These are phyloP conservation scores for Eupithecia dodoneata DNA, from an alignment of 2,888 invertebrate genomes.

Conservation along the genomic window DNA sequence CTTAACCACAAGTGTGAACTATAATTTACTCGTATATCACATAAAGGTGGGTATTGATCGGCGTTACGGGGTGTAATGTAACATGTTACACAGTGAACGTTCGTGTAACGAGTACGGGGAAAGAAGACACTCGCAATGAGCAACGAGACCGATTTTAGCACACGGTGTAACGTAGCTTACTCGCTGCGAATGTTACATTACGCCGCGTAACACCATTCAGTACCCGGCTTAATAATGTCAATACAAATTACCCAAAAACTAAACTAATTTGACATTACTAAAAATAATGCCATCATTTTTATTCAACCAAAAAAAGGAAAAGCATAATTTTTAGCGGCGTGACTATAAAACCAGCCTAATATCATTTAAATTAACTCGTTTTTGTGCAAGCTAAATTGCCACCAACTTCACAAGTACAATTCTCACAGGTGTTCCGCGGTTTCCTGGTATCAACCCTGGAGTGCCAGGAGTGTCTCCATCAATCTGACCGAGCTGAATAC, in stretches of 20 bases:
- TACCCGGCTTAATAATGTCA: neutral
- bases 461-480: conserved; percentile 94
- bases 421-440: conserved; percentile 92
- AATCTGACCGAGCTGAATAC: conserved; percentile 94
- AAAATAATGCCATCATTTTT: neutral
- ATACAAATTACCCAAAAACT: neutral
- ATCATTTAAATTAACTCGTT: neutral
- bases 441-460: conserved; percentile 94
- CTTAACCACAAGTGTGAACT: neutral
- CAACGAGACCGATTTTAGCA: too few relatives aligned
- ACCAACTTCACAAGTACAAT: neutral
- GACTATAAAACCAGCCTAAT: too few relatives aligned
- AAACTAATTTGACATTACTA: neutral
- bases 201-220: too few relatives aligned
- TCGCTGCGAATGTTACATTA: too few relatives aligned
- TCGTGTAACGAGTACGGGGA: too few relatives aligned
- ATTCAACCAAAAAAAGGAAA: neutral
- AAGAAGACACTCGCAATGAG: too few relatives aligned
- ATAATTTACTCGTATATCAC: neutral
- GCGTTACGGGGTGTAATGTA: too few relatives aligned
- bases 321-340: neutral
- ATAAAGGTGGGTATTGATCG: neutral
- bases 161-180: too few relatives aligned
- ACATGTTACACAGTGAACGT: too few relatives aligned
- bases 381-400: neutral